Evolutionary conservation across 2,113 vertebrate genomes (phyloP).

Genomic region (Bufo gargarizans): DNA sequence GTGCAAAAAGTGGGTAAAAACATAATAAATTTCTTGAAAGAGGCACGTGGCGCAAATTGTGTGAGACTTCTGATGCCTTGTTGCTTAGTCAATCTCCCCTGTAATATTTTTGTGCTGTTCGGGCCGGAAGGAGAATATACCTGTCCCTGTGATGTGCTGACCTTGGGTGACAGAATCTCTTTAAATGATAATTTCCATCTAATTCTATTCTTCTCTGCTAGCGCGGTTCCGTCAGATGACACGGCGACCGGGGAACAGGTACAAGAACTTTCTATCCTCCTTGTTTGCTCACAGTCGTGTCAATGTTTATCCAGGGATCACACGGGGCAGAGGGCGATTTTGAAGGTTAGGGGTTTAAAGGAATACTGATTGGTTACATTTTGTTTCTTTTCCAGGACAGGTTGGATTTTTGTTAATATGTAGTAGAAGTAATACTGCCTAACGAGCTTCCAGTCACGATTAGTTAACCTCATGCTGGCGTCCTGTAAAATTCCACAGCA

Average conservation of each 20-base stretch:
- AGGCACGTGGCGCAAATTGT: no score
- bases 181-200: no score
- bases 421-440: background rate
- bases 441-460: background rate
- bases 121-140: no score
- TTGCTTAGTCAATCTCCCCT: no score
- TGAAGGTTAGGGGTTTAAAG: slow-evolving; percentile 25
- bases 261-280: background rate
- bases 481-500: slow-evolving; percentile 43
- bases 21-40: no score
- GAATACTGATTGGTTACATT: slow-evolving; percentile 20
- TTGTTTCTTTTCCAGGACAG: background rate
- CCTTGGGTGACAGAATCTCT: no score
- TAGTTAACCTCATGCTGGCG: slow-evolving; percentile 3
- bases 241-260: background rate
- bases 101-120: no score
- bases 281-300: slow-evolving; percentile 3
- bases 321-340: background rate
- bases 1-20: no score
- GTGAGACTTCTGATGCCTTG: no score
- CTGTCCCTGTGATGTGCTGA: no score
- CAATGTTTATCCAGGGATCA: slow-evolving; percentile 20
- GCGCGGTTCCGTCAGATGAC: background rate
- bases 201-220: background rate
- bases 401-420: slow-evolving; percentile 12